Conservation (phyloP, 2,113 vertebrate genomes). For the Cricetomys ansorgei region DNA sequence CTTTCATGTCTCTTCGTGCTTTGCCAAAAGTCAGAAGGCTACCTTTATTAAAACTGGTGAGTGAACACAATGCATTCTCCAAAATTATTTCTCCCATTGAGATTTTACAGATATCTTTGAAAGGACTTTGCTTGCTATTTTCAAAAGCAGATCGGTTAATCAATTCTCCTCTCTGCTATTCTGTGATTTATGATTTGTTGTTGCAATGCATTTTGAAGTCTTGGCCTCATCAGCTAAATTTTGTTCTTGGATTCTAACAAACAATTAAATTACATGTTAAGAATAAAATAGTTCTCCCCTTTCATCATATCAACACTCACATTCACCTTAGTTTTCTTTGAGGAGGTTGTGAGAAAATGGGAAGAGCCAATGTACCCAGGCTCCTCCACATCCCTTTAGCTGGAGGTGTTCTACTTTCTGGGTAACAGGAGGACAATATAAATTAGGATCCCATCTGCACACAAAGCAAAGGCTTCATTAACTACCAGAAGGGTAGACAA, state of each 20-base stretch:
- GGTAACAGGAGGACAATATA: not conserved
- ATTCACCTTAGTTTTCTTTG: not conserved
- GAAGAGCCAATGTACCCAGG: not conserved
- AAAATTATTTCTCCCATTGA: not conserved
- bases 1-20: not conserved
- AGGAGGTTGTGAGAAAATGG: not conserved
- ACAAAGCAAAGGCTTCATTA: not conserved
- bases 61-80: not conserved
- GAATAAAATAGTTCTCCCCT: constrained; percentile 23
- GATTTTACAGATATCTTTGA: not conserved
- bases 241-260: constrained; percentile 69
- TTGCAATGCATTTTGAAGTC: constrained; percentile 51
- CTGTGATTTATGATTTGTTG: constrained; percentile 73
- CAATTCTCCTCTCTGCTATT: constrained; percentile 52
- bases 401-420: fast-evolving
- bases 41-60: not conserved
- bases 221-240: constrained; percentile 62
- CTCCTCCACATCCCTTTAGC: not conserved
- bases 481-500: not conserved
- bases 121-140: constrained; percentile 6
- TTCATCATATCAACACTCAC: not conserved
- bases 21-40: not conserved
- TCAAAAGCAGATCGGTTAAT: constrained; percentile 70
- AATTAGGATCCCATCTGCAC: too few species aligned
- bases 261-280: constrained; percentile 70